Evolutionary conservation across 2,113 vertebrate genomes (phyloP).

Genomic region (Thryonomys swinderianus): DNA sequence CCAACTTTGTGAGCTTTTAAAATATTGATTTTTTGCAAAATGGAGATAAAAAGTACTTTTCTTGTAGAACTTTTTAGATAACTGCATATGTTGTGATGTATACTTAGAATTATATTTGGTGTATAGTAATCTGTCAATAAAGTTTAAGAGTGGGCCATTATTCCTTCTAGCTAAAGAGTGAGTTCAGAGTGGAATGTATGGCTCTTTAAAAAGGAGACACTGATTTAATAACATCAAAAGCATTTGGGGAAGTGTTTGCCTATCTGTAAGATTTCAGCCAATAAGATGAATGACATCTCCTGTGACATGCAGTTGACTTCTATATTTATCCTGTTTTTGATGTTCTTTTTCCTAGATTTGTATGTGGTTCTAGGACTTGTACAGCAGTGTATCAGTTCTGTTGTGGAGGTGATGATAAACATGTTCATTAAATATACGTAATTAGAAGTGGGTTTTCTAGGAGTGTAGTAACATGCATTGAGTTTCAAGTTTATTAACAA

Average conservation of each 20-base stretch:
- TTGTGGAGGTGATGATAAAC: background rate
- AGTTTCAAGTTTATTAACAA: slow-evolving; percentile 75
- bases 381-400: slow-evolving; percentile 30
- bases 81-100: background rate
- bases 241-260: background rate
- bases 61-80: background rate
- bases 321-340: slow-evolving; percentile 39
- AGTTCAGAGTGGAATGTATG: background rate
- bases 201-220: slow-evolving; percentile 13
- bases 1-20: slow-evolving; percentile 35
- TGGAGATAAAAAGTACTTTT: background rate
- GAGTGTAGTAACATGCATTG: slow-evolving; percentile 33
- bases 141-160: slow-evolving; percentile 3
- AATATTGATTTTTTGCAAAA: slow-evolving; percentile 39
- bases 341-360: background rate
- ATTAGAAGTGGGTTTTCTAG: slow-evolving; percentile 27
- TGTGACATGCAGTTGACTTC: background rate
- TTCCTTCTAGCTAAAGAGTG: slow-evolving; percentile 5
- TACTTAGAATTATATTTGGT: slow-evolving; percentile 14
- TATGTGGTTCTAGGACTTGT: slow-evolving; percentile 15
- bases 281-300: slow-evolving; percentile 4
- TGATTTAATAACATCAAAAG: slow-evolving; percentile 33
- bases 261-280: slow-evolving; percentile 3
- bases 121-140: background rate
- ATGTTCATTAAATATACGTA: background rate